phyloP scores from a whole-genome alignment of 1,140 invertebrate species.

The Ganaspis sp. region DNA sequence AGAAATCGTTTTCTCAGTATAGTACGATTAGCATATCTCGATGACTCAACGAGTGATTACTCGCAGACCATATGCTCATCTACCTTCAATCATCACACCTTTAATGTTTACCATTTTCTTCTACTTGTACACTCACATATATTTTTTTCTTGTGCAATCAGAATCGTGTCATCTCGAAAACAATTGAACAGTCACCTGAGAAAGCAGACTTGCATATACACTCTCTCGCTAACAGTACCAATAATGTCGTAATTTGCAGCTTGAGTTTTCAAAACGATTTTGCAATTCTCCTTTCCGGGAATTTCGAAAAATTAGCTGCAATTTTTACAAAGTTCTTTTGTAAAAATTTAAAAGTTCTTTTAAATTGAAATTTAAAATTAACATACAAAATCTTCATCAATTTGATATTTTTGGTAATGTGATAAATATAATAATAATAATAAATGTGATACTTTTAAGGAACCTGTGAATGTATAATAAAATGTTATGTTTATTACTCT shows the following conservation, averaged over 20 bases:
- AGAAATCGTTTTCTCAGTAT: too few species aligned
- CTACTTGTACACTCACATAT: not conserved
- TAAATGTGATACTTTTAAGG: too few species aligned
- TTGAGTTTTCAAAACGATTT: constrained; percentile 6
- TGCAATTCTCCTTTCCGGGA: not conserved
- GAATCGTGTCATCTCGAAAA: constrained; percentile 18
- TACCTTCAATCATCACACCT: not conserved
- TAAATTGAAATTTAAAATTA: too few species aligned
- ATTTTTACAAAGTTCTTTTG: too few species aligned
- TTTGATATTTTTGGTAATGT: too few species aligned
- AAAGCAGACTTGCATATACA: not conserved
- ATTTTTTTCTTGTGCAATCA: constrained; percentile 19
- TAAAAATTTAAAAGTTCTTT: too few species aligned
- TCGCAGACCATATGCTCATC: not conserved
- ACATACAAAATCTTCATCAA: too few species aligned
- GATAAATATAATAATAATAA: too few species aligned
- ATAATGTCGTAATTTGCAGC: not conserved
- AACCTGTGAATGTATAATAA: too few species aligned
- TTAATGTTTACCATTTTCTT: not conserved
- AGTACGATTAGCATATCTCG: not conserved
- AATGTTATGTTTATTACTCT: too few species aligned
- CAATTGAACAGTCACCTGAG: constrained; percentile 27
- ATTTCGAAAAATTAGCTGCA: not conserved
- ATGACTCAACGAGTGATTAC: constrained; percentile 11
- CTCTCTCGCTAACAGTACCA: constrained; percentile 9